Base-by-base conservation (phyloP, 2,797 vertebrate species). In the Callimico goeldii region DNA sequence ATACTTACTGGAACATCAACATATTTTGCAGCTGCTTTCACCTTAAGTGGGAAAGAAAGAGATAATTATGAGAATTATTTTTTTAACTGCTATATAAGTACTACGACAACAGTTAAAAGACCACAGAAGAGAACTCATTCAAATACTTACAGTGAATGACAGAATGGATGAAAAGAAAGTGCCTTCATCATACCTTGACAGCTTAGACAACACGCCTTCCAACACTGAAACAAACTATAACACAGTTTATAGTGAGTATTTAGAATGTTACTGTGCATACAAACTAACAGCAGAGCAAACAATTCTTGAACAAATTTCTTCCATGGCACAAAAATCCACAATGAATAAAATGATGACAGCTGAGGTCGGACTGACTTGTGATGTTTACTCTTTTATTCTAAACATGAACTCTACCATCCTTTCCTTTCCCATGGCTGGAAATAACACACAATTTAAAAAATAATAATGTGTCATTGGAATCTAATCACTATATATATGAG, bases 111-210 rank as follows among this genome's bases (percentile, higher is more conserved):
- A 96, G 95, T 96, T 95, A 97, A 91, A 97, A 96, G 96, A 43
- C 6, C 96, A 86, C 89, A 86, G 13, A 46, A 64, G n/a, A 88
- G 6, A 95, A 91, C 81, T 87, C 96, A 95, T 70, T 79, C 48
- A 90, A 96, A 97, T 98, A 99, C 99, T 99, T 98, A 99, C 99
- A 96, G 99, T 99, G 99, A 99, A 99, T 79, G 99, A 99, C 97
- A 99, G 99, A 97, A 99, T 99, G 12, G 99, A 99, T 22, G 99
- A 99, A 98, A 99, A 99, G 98, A 99, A 99, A 7, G 99, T 99
- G 93, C 99, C 99, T 99, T 99, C 99, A 92, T 99, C 99, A 1
- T 99, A 99, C 98, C 99, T 98, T 9, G 99, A 99, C 92, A 99
- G 98, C 96, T 99, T 99, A 97, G 99, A 99, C 93, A 99, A 98